phyloP scores from a whole-genome alignment of 2,888 invertebrate genomes.

The Beris chalybata region DNA sequence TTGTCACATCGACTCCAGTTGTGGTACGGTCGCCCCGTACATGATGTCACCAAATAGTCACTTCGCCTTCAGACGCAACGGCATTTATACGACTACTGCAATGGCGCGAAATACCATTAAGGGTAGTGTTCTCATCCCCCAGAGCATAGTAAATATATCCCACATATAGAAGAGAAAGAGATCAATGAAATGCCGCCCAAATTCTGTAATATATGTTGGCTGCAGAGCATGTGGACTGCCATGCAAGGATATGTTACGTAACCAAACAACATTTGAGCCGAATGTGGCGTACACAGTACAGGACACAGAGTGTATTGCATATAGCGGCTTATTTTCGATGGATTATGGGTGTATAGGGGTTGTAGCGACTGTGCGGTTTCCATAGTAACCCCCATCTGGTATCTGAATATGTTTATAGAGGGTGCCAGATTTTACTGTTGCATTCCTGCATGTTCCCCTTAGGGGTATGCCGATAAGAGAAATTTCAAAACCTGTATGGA shows the following conservation, averaged over 20 bases:
- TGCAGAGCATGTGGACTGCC: background rate
- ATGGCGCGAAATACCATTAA: slow-evolving; percentile 17
- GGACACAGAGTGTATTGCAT: background rate
- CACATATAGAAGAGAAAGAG: too few relatives aligned
- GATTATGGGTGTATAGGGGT: background rate
- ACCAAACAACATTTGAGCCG: background rate
- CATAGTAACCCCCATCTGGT: slow-evolving; percentile 21
- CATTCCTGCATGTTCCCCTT: background rate
- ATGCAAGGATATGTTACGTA: background rate
- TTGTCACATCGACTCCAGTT: too few relatives aligned
- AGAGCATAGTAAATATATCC: too few relatives aligned
- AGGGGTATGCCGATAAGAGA: background rate
- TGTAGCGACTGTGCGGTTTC: slow-evolving; percentile 5
- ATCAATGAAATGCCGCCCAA: background rate
- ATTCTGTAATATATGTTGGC: background rate
- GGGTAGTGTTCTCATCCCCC: background rate
- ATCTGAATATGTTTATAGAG: background rate
- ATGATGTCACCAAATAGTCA: too few relatives aligned
- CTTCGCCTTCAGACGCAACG: background rate
- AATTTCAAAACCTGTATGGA: background rate
- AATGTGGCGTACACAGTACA: background rate
- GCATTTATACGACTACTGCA: slow-evolving; percentile 28
- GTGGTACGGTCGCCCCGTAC: too few relatives aligned
- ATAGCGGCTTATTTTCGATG: too few relatives aligned
- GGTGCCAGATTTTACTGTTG: slow-evolving; percentile 12